Base-by-base conservation (phyloP, 2,113 vertebrate genomes). In the Podarcis raffonei region DNA sequence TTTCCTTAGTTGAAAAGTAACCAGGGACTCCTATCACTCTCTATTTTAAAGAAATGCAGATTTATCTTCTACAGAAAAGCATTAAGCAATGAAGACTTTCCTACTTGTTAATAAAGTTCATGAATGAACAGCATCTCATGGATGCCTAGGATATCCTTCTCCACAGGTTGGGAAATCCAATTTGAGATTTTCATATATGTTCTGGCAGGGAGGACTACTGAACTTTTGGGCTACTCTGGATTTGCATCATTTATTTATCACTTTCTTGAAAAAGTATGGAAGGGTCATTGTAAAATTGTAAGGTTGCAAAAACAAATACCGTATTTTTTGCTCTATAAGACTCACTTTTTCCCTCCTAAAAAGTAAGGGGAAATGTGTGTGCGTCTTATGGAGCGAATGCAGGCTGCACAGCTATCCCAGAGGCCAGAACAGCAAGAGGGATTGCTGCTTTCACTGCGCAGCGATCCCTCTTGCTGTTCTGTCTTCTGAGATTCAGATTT, bases 1-100 rank as follows among this genome's bases (percentile, higher is more conserved):
- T 90, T 88, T 93, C 84, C 88, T 93, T 96, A 82, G 68, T 74
- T 91, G 89, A 95, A 96, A 94, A 20, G 11, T 89, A 94, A 89
- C 42, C 11, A 87, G 3, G 11, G 57, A 81, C 93, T 53, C 42
- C 83, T 93, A 5, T 87, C 88, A 93, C 71, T 89, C 68, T 92
- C 86, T 42, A 66, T 87, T 84, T 86, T 89, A 91, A 91, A 81
- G 18, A 62, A 84, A 84, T 69, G 18, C 37, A 90, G 81, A 95
- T 94, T 91, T 20, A 94, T 6, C 69, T 90, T 78, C 30, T 86
- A 81, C 85, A 7, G 90, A 89, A 53, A 92, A 30, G 4, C 59
- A 22, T 83, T 75, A 93, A 93, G 48, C 30, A 85, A 71, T 89
- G 30, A 93, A 92, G 88, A 94, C 88, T 89, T 0, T 0, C 35